phyloP scores from a whole-genome alignment of 1,140 invertebrate species.

The Tetranychus cinnabarinus region DNA sequence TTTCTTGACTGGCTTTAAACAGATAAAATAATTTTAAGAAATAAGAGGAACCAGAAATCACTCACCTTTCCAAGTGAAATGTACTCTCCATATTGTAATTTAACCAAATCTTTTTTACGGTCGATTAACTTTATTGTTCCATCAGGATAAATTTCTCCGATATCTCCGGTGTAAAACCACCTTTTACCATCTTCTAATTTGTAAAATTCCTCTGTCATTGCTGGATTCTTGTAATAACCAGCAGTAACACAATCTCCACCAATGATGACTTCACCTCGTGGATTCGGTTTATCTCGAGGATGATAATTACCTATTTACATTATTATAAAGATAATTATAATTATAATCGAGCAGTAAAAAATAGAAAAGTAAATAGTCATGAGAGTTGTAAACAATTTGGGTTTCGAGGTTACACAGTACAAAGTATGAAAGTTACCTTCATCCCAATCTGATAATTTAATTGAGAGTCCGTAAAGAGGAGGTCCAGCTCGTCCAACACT shows the following conservation, averaged over 20 bases:
- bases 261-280: slow-evolving; percentile 73
- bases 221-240: slow-evolving; percentile 80
- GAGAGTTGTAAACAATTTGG: not conserved
- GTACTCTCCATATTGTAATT: slow-evolving; percentile 88
- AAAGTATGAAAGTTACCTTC: slow-evolving; percentile 26
- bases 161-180: slow-evolving; percentile 88
- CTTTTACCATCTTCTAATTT: slow-evolving; percentile 37
- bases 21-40: not conserved
- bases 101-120: slow-evolving; percentile 93
- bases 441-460: slow-evolving; percentile 25
- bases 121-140: slow-evolving; percentile 90
- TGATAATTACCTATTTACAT: slow-evolving; percentile 34
- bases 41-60: not conserved
- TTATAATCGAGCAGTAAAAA: slow-evolving; percentile 38
- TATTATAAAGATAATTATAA: not conserved
- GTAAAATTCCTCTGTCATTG: slow-evolving; percentile 61
- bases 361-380: slow-evolving; percentile 28
- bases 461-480: slow-evolving; percentile 1
- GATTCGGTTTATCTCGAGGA: slow-evolving; percentile 63
- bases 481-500: slow-evolving; percentile 6
- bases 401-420: not conserved
- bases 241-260: slow-evolving; percentile 63
- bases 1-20: too few relatives aligned
- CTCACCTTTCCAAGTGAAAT: not conserved
- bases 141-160: slow-evolving; percentile 72